Base-by-base conservation (phyloP, 2,888 invertebrate genomes). In the Cenopis cana region DNA sequence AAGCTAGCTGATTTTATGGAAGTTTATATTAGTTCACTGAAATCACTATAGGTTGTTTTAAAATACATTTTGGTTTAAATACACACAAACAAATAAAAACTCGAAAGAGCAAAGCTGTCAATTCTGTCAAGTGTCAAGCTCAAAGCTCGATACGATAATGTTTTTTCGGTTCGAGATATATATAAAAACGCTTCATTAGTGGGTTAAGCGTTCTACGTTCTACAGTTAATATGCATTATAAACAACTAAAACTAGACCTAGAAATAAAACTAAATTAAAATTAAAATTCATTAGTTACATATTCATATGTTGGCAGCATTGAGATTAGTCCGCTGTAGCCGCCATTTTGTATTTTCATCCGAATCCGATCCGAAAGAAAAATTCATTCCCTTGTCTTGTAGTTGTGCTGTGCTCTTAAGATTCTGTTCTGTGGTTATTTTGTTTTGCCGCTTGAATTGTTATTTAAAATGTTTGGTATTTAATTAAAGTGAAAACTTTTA, bases 381-480 rank as follows among this genome's bases (percentile, higher is more conserved):
- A 46, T 54, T 50, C n/a, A 18, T 36, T n/a, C 14, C 18, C 29
- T 59, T 36, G 29, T 18, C n/a, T n/a, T n/a, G n/a, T 4, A 49
- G 41, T 38, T 38, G n/a, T 33, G 29, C 55, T 38, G n/a, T n/a
- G n/a, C n/a, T n/a, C n/a, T n/a, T n/a, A n/a, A n/a, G n/a, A n/a
- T 50, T 50, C 14, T 29, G n/a, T 71, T 71, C 71, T 71, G 71
- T 71, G 71, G 71, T 67, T 66, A 70, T 67, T 61, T 55, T 61
- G 55, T 55, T 71, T 71, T 66, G 55, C 60, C 67, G 67, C 36
- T 69, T 46, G 36, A 50, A 62, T 50, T 50, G 64, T n/a, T 64
- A 33, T 18, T 69, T 64, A 57, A 52, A 69, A 64, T 50, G 60
- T 61, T 29, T 60, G 10, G 17, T 12, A 33, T n/a, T 61, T 61